Conservation (phyloP, 2,113 vertebrate genomes). For the Erythrolamprus reginae region DNA sequence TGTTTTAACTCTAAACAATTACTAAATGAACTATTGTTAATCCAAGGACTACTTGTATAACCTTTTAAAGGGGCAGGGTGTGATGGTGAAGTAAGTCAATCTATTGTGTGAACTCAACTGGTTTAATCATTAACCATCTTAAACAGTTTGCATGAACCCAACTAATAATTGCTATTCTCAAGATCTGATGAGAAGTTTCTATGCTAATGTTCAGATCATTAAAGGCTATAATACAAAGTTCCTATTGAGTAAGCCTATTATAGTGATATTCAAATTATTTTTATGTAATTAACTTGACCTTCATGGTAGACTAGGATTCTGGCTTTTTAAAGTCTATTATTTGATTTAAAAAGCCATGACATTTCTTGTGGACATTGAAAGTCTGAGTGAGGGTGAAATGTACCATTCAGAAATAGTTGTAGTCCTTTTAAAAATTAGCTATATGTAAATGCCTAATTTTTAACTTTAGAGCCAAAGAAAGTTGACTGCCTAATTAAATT, state of each 20-base stretch:
- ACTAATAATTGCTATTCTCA: background rate
- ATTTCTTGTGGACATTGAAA: background rate
- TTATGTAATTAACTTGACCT: background rate
- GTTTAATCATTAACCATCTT: background rate
- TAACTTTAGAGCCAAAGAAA: background rate
- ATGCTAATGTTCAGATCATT: background rate
- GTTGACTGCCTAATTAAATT: background rate
- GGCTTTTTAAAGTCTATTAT: background rate
- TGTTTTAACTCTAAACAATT: background rate
- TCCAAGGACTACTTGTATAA: background rate
- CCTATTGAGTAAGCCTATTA: background rate
- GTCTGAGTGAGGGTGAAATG: background rate
- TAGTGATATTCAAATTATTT: rapidly evolving
- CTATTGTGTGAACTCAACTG: background rate
- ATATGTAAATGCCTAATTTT: background rate
- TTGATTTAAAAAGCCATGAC: background rate
- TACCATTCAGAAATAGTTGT: background rate
- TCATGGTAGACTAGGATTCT: background rate
- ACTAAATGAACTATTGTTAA: background rate
- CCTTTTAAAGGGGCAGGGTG: background rate
- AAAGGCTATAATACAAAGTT: slow-evolving; percentile 5
- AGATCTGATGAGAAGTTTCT: background rate
- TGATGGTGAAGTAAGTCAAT: background rate
- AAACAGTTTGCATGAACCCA: background rate
- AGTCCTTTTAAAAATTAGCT: background rate